A percentile compares a stretch with the other conserved stretches of the same genome.
Evolutionary conservation across 2,797 vertebrate species (phyloP).

Genomic region (Macropodus opercularis): DNA sequence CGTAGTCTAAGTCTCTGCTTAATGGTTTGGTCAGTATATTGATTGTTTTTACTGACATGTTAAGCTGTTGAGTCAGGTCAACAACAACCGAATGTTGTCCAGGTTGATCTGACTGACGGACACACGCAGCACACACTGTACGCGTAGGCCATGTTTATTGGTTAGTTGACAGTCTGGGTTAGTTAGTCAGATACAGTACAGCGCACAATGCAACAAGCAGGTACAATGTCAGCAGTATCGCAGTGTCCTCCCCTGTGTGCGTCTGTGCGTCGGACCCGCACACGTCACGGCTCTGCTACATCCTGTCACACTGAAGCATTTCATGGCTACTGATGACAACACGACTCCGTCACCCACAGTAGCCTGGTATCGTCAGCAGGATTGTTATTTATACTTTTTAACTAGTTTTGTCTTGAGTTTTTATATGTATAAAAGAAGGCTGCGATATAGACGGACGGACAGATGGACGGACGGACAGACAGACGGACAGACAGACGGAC

Average conservation of each 20-base stretch:
- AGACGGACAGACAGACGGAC: constrained; percentile 8
- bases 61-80: no score
- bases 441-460: constrained; percentile 54
- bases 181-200: constrained; percentile 73
- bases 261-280: constrained; percentile 1
- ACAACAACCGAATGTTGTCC: no score
- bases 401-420: constrained; percentile 35
- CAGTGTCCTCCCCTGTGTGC: constrained; percentile 20
- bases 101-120: no score
- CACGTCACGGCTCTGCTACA: constrained; percentile 23
- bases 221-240: constrained; percentile 72
- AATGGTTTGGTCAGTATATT: no score
- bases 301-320: constrained; percentile 36
- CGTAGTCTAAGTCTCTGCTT: no score
- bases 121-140: no score
- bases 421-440: constrained; percentile 70
- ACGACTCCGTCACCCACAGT: constrained; percentile 12
- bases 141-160: constrained; percentile 74
- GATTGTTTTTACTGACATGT: no score
- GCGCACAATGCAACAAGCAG: constrained; percentile 79
- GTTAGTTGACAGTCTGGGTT: constrained; percentile 73
- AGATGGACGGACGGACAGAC: constrained; percentile 26
- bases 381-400: constrained; percentile 44
- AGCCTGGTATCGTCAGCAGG: constrained; percentile 30
- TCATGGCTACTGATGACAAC: constrained; percentile 17